phyloP scores from a whole-genome alignment of 2,797 vertebrate genomes.

The Jordanella pulchra region DNA sequence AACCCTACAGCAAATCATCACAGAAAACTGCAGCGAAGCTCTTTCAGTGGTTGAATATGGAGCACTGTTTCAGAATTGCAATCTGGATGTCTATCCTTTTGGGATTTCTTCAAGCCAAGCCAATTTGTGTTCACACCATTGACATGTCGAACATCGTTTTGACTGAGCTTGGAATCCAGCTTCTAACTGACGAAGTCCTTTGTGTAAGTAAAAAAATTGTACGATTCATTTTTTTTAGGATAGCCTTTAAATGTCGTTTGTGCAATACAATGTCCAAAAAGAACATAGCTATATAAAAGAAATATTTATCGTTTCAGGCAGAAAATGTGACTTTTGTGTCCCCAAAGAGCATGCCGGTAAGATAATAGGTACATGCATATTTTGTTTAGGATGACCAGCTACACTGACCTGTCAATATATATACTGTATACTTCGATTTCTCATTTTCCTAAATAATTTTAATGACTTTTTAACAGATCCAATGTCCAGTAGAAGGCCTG shows the following conservation, averaged over 20 bases:
- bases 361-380: constrained; percentile 5
- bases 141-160: not conserved
- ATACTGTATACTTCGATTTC: not conserved
- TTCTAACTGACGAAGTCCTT: rapidly evolving
- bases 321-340: not conserved
- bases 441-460: not conserved
- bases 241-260: not conserved
- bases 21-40: not conserved
- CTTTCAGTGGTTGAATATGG: constrained; percentile 30
- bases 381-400: not conserved
- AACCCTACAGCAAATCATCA: not conserved
- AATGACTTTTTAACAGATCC: not conserved
- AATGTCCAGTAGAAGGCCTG: not conserved
- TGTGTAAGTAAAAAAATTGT: constrained; percentile 54
- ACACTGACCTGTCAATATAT: not conserved
- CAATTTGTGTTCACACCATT: not conserved
- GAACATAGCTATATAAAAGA: not conserved
- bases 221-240: not conserved
- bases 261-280: not conserved
- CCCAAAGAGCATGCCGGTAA: constrained; percentile 29
- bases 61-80: constrained; percentile 28
- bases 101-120: constrained; percentile 20
- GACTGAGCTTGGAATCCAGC: rapidly evolving
- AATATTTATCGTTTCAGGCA: constrained; percentile 6
- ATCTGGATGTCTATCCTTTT: constrained; percentile 31